Conservation (phyloP, 2,888 invertebrate species). For the Polyploca ridens region DNA sequence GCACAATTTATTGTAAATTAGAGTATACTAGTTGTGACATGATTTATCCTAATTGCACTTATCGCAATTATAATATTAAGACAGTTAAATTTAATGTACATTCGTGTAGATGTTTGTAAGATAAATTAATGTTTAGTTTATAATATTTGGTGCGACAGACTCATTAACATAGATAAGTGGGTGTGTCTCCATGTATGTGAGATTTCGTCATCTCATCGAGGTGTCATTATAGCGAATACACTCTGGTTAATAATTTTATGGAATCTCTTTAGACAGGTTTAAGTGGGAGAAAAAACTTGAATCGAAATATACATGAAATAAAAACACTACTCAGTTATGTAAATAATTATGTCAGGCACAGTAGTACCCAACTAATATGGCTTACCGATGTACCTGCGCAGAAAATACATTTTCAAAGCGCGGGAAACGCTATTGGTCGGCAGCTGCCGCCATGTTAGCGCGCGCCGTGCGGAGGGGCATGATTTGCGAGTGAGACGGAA, state of each 20-base stretch:
- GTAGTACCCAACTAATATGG: too few relatives aligned
- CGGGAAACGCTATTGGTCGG: too few relatives aligned
- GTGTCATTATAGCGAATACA: not conserved
- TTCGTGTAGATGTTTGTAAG: not conserved
- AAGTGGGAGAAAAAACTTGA: too few relatives aligned
- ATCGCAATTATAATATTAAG: not conserved
- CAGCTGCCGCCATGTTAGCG: too few relatives aligned
- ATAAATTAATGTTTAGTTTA: not conserved
- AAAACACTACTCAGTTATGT: too few relatives aligned
- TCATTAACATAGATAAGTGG: conserved; percentile 11
- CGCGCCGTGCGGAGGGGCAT: too few relatives aligned
- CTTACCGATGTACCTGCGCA: too few relatives aligned
- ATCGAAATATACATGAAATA: too few relatives aligned
- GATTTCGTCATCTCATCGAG: not conserved
- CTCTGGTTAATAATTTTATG: not conserved
- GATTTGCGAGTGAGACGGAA: too few relatives aligned
- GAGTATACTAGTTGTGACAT: not conserved
- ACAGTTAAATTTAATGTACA: not conserved
- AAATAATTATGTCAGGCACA: too few relatives aligned
- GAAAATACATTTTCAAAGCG: too few relatives aligned
- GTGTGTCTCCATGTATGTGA: not conserved
- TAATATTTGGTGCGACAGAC: conserved; percentile 13
- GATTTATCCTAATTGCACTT: not conserved
- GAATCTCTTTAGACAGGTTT: too few relatives aligned
- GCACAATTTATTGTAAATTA: not conserved